Conservation (phyloP, 2,797 vertebrate genomes). For the Rhinoraja longicauda region DNA sequence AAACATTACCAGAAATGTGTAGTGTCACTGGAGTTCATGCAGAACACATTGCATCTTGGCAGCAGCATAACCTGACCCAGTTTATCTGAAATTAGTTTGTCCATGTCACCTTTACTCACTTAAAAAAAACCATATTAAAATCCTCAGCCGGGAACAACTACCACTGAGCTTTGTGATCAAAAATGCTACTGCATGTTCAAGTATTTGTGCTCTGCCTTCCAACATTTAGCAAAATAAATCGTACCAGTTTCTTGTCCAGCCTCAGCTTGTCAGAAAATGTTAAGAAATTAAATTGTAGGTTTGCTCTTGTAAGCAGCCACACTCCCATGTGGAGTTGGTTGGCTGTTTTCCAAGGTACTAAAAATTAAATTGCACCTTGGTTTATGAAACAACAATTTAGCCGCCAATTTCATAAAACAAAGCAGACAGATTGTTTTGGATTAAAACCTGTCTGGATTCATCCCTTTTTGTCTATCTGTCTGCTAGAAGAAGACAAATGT, state of each 20-base stretch:
- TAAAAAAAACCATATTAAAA: neutral
- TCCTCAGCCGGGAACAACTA: neutral
- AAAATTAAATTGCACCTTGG: constrained; percentile 1
- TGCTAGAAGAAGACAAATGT: neutral
- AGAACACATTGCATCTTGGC: neutral
- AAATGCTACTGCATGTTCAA: neutral
- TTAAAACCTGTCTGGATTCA: neutral
- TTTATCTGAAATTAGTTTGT: constrained; percentile 13
- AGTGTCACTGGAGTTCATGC: neutral
- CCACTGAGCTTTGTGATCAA: neutral
- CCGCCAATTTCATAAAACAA: constrained; percentile 2
- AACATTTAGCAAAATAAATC: neutral
- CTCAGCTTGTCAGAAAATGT: constrained; percentile 28
- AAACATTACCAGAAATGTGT: neutral
- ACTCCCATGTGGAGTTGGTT: neutral
- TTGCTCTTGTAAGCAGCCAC: neutral
- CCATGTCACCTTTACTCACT: neutral
- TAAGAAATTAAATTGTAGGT: constrained; percentile 23
- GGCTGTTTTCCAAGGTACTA: neutral
- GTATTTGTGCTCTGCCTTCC: neutral
- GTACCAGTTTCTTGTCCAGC: neutral
- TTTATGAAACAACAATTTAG: constrained; percentile 2
- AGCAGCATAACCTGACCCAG: constrained; percentile 17
- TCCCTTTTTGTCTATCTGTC: neutral
- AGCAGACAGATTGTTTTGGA: neutral